Evolutionary conservation across 1,140 invertebrate species (phyloP), one percentile per base, ranked within the genome.

Genomic region (Macrotrachela quadricornifera): DNA sequence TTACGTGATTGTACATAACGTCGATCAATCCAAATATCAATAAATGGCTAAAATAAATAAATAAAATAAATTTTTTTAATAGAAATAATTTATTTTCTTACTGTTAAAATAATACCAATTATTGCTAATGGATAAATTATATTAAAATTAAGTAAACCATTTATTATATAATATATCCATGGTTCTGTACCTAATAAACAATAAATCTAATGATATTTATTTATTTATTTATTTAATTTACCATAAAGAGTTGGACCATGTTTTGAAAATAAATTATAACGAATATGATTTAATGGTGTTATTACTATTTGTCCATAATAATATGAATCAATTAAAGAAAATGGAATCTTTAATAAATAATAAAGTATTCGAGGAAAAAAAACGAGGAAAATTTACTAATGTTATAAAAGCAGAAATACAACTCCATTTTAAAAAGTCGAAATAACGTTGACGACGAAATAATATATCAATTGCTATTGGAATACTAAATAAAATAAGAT

Each of bases 111-210:
- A 4, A 30, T 30, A 4, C 21, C 73, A 3, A 77, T 16, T 6
- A 82, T 55, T 8, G 79, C 75, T 14, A 74, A 64, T 0, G 79
- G 55, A 60, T 82, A 91, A 46, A 84, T 76, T 59, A 96, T 73
- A 71, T 97, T 97, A 63, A 92, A 96, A 73, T 99, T 97, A 1
- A 97, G 72, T 63, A 94, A 80, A 50, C 85, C 82, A 75, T 99
- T 99, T 12, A 85, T 68, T 45, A 96, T 74, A 69, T 99, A 99
- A 73, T 79, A 99, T 38, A 78, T 80, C 64, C 83, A 79, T 0
- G 87, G 85, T 66, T 94, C 91, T 14, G 46, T 37, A 46, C 21
- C 21, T 30, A 30, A 30, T 30, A 2, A 30, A 30, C n/a, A n/a
- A n/a, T n/a, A n/a, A n/a, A n/a, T n/a, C n/a, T n/a, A n/a, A n/a